Evolutionary conservation across 2,797 vertebrate species (phyloP), one percentile per base, ranked within the genome.

Genomic region (Enteromius afrohamiltoni): DNA sequence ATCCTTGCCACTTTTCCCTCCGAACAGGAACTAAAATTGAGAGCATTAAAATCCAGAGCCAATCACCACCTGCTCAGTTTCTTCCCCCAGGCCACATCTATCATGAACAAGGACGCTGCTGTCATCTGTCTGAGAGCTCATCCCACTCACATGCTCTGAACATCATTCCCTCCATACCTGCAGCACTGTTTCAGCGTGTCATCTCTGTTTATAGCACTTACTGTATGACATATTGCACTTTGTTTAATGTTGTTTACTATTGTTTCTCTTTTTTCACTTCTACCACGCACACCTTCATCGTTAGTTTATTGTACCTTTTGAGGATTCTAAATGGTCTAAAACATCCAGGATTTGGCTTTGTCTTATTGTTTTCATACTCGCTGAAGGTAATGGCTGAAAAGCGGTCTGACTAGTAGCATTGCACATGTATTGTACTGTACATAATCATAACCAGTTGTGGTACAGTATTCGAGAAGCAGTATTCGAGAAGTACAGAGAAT

Each of bases 31-130:
- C 49, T 4, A 76, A 76, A 29, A 49, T 31, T 62, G 34, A 62
- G 37, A 77, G 75, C 75, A 45, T 77, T 77, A 62, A 62, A 77
- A 17, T 5, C 75, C 31, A 77, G 14, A 60, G 37, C 40, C 51
- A 58, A 58, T 80, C 37, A 45, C 34, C 75, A 77, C 75, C 78
- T 70, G 14, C 49, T 55, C 67, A 3, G 65, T 5, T 80, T 55
- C 67, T 70, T 53, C 16, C 19, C 26, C 49, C 49, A 42, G 65
- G 79, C 23, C 51, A 26, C 19, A 58, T 78, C 60, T 49, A 40
- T 77, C 75, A 77, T 19, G 75, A 77, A 62, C 75, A 77, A 77
- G 55, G 79, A 80, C 51, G 1, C 34, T 31, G 34, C 51, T 60
- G 51, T 69, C 79, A 47, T 70, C 65, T 19, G 23, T 80, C 65